phyloP scores from a whole-genome alignment of 2,888 invertebrate species.

The Xestia ashworthii region DNA sequence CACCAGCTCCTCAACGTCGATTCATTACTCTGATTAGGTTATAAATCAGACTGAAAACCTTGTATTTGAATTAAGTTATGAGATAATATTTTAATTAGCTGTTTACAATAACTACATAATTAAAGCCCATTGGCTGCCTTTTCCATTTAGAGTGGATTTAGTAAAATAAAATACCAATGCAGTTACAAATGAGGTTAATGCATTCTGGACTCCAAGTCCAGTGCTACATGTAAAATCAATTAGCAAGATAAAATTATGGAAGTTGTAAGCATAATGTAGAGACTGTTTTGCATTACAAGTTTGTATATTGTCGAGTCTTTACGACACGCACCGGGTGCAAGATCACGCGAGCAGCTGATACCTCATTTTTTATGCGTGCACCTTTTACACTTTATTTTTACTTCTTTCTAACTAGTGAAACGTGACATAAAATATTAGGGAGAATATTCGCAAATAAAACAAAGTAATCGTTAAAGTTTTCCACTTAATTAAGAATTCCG shows the following conservation, averaged over 20 bases:
- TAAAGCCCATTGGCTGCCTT: not conserved
- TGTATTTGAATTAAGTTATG: not conserved
- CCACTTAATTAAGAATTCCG: slow-evolving; percentile 48
- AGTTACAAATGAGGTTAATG: not conserved
- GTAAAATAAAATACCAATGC: not conserved
- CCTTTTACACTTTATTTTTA: slow-evolving; percentile 36
- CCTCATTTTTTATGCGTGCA: slow-evolving; percentile 29
- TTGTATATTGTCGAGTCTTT: not conserved
- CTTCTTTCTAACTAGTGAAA: slow-evolving; percentile 21
- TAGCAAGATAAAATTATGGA: slow-evolving; percentile 4
- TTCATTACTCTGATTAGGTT: not conserved
- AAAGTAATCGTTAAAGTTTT: slow-evolving; percentile 64
- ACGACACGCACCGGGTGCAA: slow-evolving; percentile 18
- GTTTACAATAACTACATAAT: not conserved
- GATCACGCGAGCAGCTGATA: slow-evolving; percentile 39
- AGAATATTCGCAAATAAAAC: slow-evolving; percentile 45
- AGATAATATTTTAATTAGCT: not conserved
- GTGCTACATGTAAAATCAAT: slow-evolving; percentile 32
- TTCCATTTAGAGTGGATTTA: not conserved
- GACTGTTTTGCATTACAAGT: slow-evolving; percentile 18
- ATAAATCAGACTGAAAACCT: not conserved
- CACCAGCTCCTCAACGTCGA: not conserved
- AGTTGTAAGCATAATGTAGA: not conserved
- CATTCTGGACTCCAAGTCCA: not conserved
- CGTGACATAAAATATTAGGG: slow-evolving; percentile 40